Base-by-base conservation (phyloP, 2,113 vertebrate genomes). In the Ctenomys sociabilis region DNA sequence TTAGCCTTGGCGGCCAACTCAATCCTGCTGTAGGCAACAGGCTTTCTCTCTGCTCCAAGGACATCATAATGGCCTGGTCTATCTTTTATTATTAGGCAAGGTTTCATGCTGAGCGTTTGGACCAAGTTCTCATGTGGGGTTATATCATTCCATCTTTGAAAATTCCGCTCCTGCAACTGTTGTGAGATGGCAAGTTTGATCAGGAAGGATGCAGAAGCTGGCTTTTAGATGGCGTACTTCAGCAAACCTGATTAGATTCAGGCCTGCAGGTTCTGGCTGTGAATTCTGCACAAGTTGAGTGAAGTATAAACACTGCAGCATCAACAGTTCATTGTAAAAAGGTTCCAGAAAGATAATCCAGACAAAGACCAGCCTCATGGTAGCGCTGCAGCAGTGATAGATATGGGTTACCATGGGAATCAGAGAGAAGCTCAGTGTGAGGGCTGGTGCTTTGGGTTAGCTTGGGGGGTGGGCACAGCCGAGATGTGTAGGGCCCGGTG, bases 361-460 rank as follows among this genome's bases (percentile, higher is more conserved):
- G 82, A 73, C 80, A 73, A 80, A 85, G 93, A 81, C 26, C 70
- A 72, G 96, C 80, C 94, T 96, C 98, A 92, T 92, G 94, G 94
- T 97, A 98, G 96, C 93, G 96, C 97, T 98, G 97, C 96, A 95
- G 95, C 97, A 96, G 97, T 98, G 68, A 85, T 87, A 97, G 96
- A 94, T 97, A 95, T n/a, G 91, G 94, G 98, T 98, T 98, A 98
- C 97, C 97, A 98, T 98, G 98, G 98, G 98, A 97, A 98, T 98
- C 98, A 97, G 95, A 97, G 96, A 97, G 96, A 88, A 94, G 90
- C 95, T 95, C 95, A 93, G 85, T 95, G 66, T 96, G 91, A 97
- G 95, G 88, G 90, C 97, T 97, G 94, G 88, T 85, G 92, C 85
- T 93, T 97, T 93, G 95, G 64, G 96, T 97, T 97, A 96, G 40